Percentiles rank a stretch among this genome's conserved stretches.
Conservation (phyloP, 1,140 invertebrate genomes). For the Leptinotarsa lineolata region DNA sequence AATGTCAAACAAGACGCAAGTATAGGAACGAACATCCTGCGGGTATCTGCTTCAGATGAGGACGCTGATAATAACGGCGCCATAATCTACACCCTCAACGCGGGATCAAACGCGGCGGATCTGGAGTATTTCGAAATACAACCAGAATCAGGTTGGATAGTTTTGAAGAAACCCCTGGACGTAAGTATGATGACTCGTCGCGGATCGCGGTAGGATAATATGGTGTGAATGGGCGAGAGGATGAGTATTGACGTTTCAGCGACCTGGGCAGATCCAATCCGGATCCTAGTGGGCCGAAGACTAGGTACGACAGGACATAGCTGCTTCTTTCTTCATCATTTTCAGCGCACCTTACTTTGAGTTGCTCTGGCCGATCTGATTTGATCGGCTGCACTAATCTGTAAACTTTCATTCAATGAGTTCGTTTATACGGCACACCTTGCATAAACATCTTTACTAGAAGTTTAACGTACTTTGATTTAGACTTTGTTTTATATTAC, state of each 20-base stretch:
- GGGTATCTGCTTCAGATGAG: slow-evolving; percentile 92
- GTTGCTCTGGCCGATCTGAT: slow-evolving; percentile 53
- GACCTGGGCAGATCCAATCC: slow-evolving; percentile 4
- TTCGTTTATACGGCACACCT: slow-evolving; percentile 71
- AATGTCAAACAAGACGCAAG: slow-evolving; percentile 96
- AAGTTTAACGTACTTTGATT: slow-evolving; percentile 33
- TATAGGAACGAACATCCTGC: slow-evolving; percentile 90
- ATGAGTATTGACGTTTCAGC: slow-evolving; percentile 39
- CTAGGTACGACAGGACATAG: slow-evolving; percentile 56
- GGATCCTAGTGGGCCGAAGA: slow-evolving; percentile 18
- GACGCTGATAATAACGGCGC: slow-evolving; percentile 95
- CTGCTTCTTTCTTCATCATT: slow-evolving; percentile 58
- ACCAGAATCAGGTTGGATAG: slow-evolving; percentile 94
- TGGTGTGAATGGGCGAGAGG: slow-evolving; percentile 36
- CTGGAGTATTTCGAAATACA: slow-evolving; percentile 95
- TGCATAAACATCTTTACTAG: slow-evolving; percentile 61
- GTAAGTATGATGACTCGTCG: slow-evolving; percentile 71
- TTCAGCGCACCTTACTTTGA: slow-evolving; percentile 59
- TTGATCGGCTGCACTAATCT: slow-evolving; percentile 53
- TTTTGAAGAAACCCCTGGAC: slow-evolving; percentile 89
- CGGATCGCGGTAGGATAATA: slow-evolving; percentile 22
- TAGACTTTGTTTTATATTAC: slow-evolving; percentile 18
- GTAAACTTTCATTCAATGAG: slow-evolving; percentile 57
- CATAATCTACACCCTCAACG: slow-evolving; percentile 88
- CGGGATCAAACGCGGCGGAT: slow-evolving; percentile 81